Evolutionary conservation across 23 tunicate genomes (phyloP).

Genomic region (Ciona savignyi): DNA sequence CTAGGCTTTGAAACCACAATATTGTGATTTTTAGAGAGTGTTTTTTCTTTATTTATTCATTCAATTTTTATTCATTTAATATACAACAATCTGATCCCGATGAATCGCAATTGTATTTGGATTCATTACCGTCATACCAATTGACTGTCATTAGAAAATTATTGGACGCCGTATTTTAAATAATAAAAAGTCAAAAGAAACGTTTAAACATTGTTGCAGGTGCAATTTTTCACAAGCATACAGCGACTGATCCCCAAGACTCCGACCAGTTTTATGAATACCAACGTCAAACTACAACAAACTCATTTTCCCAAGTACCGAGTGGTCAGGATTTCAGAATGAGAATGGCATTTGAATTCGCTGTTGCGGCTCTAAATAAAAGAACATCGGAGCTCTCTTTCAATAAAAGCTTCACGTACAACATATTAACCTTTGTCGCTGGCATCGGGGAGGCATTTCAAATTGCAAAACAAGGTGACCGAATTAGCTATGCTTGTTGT

Average conservation of each 20-base stretch:
- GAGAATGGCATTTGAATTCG: constrained; percentile 26
- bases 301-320: background rate
- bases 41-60: too few relatives aligned
- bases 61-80: too few relatives aligned
- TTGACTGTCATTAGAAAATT: too few relatives aligned
- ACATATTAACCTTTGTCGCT: constrained; percentile 3
- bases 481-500: background rate
- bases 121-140: too few relatives aligned
- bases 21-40: too few relatives aligned
- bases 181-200: too few relatives aligned
- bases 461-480: constrained; percentile 21
- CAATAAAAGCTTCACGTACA: constrained; percentile 17
- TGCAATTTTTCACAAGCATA: background rate
- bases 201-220: too few relatives aligned
- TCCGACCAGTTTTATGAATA: background rate
- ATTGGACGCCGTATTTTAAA: too few relatives aligned
- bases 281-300: background rate
- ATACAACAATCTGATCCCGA: too few relatives aligned
- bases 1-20: too few relatives aligned
- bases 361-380: constrained; percentile 12
- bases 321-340: background rate
- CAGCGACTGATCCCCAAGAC: background rate
- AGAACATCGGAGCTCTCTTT: background rate
- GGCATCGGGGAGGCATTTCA: constrained; percentile 9
- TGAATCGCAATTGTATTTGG: too few relatives aligned